phyloP scores from a whole-genome alignment of 1,140 invertebrate genomes.

The Physella acuta region DNA sequence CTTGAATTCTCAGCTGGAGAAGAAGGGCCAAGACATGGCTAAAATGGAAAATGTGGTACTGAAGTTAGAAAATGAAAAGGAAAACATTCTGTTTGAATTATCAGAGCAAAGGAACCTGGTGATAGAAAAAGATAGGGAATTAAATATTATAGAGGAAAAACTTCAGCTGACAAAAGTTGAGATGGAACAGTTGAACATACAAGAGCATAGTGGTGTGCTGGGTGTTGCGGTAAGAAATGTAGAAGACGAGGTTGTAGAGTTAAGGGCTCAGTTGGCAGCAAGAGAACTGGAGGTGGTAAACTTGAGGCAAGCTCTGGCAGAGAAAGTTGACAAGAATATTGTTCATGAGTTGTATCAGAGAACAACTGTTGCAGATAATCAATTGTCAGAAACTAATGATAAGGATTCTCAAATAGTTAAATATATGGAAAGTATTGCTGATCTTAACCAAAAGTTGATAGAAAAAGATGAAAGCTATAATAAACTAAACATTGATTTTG shows the following conservation, averaged over 20 bases:
- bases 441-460: not conserved
- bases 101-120: not conserved
- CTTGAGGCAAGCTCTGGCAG: not conserved
- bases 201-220: not conserved
- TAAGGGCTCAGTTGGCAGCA: not conserved
- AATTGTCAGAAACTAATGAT: too few relatives aligned
- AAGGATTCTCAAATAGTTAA: constrained; percentile 1
- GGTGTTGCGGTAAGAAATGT: not conserved
- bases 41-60: not conserved
- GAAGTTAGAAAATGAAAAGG: not conserved
- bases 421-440: not conserved
- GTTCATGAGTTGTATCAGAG: not conserved
- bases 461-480: too few relatives aligned
- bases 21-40: not conserved
- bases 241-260: not conserved
- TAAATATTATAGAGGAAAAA: not conserved
- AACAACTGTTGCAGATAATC: not conserved
- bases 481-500: too few relatives aligned
- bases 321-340: not conserved
- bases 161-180: too few relatives aligned
- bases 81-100: not conserved
- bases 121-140: not conserved
- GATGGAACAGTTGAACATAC: not conserved
- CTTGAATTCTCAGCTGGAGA: not conserved
- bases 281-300: not conserved